These are phyloP conservation scores for Cottus gobio DNA, from an alignment of 2,113 vertebrate species.

Conservation along the genomic window DNA sequence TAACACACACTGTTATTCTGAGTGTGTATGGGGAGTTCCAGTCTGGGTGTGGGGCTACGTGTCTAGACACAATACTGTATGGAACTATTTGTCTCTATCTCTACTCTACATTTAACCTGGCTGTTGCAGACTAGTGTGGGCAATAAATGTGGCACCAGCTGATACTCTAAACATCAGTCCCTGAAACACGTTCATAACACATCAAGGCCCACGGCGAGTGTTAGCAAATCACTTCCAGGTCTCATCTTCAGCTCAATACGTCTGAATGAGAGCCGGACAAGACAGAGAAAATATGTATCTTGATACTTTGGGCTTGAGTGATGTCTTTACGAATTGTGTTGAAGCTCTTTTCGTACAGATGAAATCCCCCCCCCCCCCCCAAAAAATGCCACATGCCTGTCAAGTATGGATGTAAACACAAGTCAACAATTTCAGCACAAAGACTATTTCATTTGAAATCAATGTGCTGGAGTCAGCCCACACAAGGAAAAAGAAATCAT, in stretches of 20 bases:
- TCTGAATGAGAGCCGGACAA: not conserved
- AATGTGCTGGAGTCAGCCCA: too few species aligned
- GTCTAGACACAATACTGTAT: conserved; percentile 42
- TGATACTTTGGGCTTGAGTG: not conserved
- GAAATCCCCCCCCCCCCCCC: too few species aligned
- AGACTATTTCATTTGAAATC: too few species aligned
- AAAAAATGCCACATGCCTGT: too few species aligned
- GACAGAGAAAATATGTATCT: not conserved
- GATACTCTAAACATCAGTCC: not conserved
- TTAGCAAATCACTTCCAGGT: not conserved
- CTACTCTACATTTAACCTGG: conserved; percentile 29
- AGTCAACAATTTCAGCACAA: too few species aligned
- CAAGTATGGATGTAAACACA: too few species aligned
- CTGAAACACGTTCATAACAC: conserved; percentile 6
- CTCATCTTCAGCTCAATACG: not conserved
- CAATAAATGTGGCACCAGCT: not conserved
- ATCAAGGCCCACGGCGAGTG: not conserved
- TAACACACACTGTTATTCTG: conserved; percentile 2
- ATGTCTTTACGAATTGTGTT: not conserved
- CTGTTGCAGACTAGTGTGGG: not conserved
- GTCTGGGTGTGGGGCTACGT: conserved; percentile 25
- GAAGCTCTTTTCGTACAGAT: not conserved
- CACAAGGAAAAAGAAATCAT: too few species aligned
- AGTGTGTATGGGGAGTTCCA: conserved; percentile 25
- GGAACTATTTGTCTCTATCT: conserved; percentile 15